Percentiles rank a stretch among this genome's conserved stretches.
These are phyloP conservation scores for Drosophila greeni DNA, from an alignment of 2,888 invertebrate species.

Conservation along the genomic window DNA sequence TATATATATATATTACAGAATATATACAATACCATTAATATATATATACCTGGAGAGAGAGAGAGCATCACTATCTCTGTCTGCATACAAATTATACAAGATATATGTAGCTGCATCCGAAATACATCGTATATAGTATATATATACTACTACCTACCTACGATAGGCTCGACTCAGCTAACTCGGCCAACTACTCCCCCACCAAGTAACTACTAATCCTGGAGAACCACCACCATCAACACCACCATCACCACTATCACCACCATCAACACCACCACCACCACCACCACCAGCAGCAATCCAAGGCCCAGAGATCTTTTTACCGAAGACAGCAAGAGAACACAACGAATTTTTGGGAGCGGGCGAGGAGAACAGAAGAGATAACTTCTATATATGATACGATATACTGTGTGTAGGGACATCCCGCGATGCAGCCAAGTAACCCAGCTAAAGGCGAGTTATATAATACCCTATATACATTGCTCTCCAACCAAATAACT, in stretches of 20 bases:
- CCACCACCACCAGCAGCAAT: neutral
- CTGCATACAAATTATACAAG: slow-evolving; percentile 34
- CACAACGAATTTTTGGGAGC: slow-evolving; percentile 42
- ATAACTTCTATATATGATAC: neutral
- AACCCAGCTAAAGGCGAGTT: slow-evolving; percentile 28
- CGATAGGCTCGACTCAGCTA: slow-evolving; percentile 29
- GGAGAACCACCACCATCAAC: neutral
- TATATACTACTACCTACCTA: slow-evolving; percentile 14
- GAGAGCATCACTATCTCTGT: slow-evolving; percentile 47
- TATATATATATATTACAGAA: slow-evolving; percentile 16
- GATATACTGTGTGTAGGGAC: slow-evolving; percentile 18
- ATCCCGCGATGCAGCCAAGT: slow-evolving; percentile 27
- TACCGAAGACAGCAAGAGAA: slow-evolving; percentile 12
- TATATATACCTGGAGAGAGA: slow-evolving; percentile 6
- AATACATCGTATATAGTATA: slow-evolving; percentile 23
- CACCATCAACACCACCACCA: neutral
- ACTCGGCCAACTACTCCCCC: slow-evolving; percentile 25
- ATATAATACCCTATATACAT: slow-evolving; percentile 11
- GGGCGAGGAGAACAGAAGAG: too few relatives aligned
- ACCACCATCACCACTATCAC: neutral
- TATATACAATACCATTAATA: slow-evolving; percentile 19
- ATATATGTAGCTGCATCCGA: slow-evolving; percentile 18
- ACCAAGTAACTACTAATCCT: slow-evolving; percentile 19
- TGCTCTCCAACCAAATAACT: slow-evolving; percentile 11
- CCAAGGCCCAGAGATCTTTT: slow-evolving; percentile 22